Evolutionary conservation across 2,797 vertebrate genomes (phyloP).

Genomic region (Poecile montanus): DNA sequence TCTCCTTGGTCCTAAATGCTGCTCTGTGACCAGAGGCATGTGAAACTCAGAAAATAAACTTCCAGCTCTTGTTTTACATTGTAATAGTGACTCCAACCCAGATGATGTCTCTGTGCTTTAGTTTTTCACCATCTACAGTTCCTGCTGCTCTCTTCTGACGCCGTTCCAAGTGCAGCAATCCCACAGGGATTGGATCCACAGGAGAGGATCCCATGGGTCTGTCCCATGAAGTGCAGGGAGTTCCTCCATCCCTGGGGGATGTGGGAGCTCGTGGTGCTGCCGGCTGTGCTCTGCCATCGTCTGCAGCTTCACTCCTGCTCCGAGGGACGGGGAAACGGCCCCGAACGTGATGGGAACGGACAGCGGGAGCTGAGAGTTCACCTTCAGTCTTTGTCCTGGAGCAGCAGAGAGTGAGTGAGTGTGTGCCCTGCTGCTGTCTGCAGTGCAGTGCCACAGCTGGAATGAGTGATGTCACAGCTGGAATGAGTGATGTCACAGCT

Average conservation of each 20-base stretch:
- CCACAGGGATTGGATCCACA: too few species aligned
- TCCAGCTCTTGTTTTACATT: neutral
- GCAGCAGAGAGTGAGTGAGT: fast-evolving
- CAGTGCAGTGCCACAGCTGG: too few species aligned
- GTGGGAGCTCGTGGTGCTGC: neutral
- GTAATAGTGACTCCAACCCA: neutral
- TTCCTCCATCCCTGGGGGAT: neutral
- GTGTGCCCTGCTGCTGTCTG: neutral
- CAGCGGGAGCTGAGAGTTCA: neutral
- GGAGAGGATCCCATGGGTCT: neutral
- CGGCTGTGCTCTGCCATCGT: neutral
- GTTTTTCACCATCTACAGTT: neutral
- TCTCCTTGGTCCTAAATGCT: neutral
- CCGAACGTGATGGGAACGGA: constrained; percentile 9
- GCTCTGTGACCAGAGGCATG: neutral
- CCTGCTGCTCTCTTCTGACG: neutral
- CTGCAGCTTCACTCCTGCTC: constrained; percentile 1
- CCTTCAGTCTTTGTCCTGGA: neutral
- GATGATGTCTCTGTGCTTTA: neutral
- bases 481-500: too few species aligned
- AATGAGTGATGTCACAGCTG: too few species aligned
- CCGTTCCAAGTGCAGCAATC: neutral
- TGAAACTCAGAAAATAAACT: neutral
- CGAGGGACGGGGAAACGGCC: neutral
- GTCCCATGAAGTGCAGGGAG: neutral